These are phyloP conservation scores for Drosophila histrio DNA, from an alignment of 2,888 invertebrate species.

Conservation along the genomic window DNA sequence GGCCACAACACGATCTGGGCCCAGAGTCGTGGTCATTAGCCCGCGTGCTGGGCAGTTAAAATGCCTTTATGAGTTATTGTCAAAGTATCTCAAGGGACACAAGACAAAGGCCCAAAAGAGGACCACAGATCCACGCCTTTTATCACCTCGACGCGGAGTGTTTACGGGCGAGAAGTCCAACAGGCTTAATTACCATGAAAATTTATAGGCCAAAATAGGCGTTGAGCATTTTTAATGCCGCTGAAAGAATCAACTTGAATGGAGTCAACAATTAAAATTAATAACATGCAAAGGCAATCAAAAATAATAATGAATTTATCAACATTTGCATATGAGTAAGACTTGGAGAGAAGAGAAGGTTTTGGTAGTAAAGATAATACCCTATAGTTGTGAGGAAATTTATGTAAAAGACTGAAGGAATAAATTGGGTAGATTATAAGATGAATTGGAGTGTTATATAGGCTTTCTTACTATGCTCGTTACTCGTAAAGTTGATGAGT, in stretches of 20 bases:
- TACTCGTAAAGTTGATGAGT: no score
- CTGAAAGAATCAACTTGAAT: constrained; percentile 6
- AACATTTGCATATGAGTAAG: constrained; percentile 14
- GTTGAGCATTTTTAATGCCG: constrained; percentile 55
- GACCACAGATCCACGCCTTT: constrained; percentile 30
- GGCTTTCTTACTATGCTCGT: no score
- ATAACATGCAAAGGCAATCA: constrained; percentile 28
- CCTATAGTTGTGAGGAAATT: background rate
- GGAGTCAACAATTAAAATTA: constrained; percentile 32
- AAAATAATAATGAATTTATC: constrained; percentile 15
- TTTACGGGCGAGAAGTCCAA: background rate
- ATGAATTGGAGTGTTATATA: no score
- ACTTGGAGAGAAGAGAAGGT: no score
- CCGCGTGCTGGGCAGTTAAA: constrained; percentile 61
- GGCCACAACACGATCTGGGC: background rate
- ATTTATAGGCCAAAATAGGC: constrained; percentile 65
- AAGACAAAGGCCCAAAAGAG: constrained; percentile 16
- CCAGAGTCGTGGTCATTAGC: constrained; percentile 61
- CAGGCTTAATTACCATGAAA: constrained; percentile 53
- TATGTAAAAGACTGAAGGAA: background rate
- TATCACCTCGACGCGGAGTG: constrained; percentile 50
- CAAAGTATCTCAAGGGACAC: constrained; percentile 58
- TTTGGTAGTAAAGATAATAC: no score
- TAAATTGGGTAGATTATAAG: no score
- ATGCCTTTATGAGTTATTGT: constrained; percentile 77